These are phyloP conservation scores for Penaeus indicus DNA, from an alignment of 1,140 invertebrate species.

Conservation along the genomic window DNA sequence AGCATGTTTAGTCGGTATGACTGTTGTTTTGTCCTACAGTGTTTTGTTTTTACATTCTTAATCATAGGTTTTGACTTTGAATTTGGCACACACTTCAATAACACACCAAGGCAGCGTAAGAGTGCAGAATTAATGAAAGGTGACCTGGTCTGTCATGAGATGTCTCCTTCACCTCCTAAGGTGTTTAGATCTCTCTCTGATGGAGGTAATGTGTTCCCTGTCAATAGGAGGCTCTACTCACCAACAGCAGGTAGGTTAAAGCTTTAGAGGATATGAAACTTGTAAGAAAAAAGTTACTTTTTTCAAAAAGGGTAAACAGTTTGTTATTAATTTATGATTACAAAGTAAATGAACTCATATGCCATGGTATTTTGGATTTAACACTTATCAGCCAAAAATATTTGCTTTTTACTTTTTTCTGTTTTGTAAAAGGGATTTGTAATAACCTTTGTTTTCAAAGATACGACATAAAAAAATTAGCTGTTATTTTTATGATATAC, in stretches of 20 bases:
- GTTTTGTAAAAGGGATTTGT: too few species aligned
- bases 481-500: too few species aligned
- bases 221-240: constrained; percentile 49
- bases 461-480: too few species aligned
- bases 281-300: background rate
- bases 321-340: too few species aligned
- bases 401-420: too few species aligned
- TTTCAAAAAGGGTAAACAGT: too few species aligned
- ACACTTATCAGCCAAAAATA: too few species aligned
- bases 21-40: constrained; percentile 23
- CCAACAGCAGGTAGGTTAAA: constrained; percentile 39
- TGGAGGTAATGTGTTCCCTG: constrained; percentile 59
- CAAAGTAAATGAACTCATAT: too few species aligned
- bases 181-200: constrained; percentile 61
- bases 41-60: constrained; percentile 39
- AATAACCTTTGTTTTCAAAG: too few species aligned
- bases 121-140: constrained; percentile 50
- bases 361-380: too few species aligned
- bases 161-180: constrained; percentile 55
- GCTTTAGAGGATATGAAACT: background rate
- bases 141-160: constrained; percentile 34
- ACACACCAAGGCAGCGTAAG: constrained; percentile 55
- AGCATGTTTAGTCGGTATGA: constrained; percentile 40
- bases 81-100: constrained; percentile 59
- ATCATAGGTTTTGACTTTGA: constrained; percentile 59